These are phyloP conservation scores for Aculops lycopersici DNA, from an alignment of 1,140 invertebrate genomes.

Conservation along the genomic window DNA sequence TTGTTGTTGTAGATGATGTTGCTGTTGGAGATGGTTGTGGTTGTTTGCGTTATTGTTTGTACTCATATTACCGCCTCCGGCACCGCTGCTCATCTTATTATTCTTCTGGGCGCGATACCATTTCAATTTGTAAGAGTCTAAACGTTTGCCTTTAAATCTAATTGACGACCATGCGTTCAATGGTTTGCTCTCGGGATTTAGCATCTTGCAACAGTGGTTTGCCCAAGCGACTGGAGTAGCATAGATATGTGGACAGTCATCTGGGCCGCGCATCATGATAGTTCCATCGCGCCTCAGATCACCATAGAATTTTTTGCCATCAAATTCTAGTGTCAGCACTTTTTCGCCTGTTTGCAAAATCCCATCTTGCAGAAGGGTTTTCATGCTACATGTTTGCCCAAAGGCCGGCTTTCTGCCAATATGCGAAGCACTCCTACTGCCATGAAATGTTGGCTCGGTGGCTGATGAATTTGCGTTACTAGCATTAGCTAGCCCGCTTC, in stretches of 20 bases:
- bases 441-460: neutral
- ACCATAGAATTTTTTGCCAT: constrained; percentile 58
- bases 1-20: neutral
- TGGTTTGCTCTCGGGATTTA: constrained; percentile 54
- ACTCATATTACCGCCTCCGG: neutral
- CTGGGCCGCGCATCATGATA: constrained; percentile 38
- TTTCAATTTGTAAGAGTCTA: constrained; percentile 50
- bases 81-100: neutral
- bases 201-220: constrained; percentile 54
- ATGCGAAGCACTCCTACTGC: neutral
- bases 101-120: constrained; percentile 31
- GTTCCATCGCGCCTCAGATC: constrained; percentile 51
- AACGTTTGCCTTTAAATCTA: constrained; percentile 42
- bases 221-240: constrained; percentile 68
- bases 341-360: constrained; percentile 43
- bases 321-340: constrained; percentile 51
- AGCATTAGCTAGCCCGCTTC: too few species aligned
- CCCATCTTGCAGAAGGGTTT: constrained; percentile 41
- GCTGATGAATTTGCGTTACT: too few species aligned
- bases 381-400: constrained; percentile 41
- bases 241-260: constrained; percentile 45
- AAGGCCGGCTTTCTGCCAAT: constrained; percentile 14
- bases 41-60: neutral
- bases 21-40: neutral
- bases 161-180: constrained; percentile 58